A percentile compares a stretch with the other conserved stretches of the same genome.
These are phyloP conservation scores for Eulemur macaco DNA, from an alignment of 2,113 vertebrate species.

Conservation along the genomic window DNA sequence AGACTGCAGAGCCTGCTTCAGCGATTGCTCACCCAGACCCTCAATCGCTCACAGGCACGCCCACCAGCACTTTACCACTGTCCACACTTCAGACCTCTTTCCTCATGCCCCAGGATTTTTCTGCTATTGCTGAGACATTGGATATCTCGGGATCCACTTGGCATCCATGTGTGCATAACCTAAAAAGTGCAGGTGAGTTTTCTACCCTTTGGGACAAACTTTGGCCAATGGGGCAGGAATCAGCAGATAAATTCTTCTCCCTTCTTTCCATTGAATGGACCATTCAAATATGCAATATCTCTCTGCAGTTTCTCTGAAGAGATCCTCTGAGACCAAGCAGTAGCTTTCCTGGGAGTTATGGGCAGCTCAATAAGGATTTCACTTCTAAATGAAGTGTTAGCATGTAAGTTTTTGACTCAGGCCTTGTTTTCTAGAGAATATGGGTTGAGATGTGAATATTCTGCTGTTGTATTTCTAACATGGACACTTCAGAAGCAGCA, in stretches of 20 bases:
- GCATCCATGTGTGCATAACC: background rate
- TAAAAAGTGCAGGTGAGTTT: background rate
- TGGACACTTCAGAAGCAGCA: background rate
- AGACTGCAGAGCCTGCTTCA: background rate
- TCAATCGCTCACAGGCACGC: background rate
- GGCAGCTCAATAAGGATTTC: background rate
- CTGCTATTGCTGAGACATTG: background rate
- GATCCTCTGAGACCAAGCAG: background rate
- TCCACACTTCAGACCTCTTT: background rate
- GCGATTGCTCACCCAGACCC: background rate
- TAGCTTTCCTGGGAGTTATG: background rate
- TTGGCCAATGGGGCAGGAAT: background rate
- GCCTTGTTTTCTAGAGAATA: background rate
- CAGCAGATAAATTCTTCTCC: background rate
- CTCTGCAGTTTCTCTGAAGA: background rate
- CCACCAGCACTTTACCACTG: background rate
- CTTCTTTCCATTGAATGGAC: background rate
- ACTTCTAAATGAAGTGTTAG: background rate
- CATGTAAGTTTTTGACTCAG: background rate
- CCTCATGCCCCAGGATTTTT: background rate
- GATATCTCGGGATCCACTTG: background rate
- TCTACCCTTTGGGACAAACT: background rate
- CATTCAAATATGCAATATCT: background rate
- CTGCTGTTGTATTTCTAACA: background rate
- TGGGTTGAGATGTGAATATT: background rate